Evolutionary conservation across 2,113 vertebrate genomes (phyloP).

Genomic region (Pandion haliaetus): DNA sequence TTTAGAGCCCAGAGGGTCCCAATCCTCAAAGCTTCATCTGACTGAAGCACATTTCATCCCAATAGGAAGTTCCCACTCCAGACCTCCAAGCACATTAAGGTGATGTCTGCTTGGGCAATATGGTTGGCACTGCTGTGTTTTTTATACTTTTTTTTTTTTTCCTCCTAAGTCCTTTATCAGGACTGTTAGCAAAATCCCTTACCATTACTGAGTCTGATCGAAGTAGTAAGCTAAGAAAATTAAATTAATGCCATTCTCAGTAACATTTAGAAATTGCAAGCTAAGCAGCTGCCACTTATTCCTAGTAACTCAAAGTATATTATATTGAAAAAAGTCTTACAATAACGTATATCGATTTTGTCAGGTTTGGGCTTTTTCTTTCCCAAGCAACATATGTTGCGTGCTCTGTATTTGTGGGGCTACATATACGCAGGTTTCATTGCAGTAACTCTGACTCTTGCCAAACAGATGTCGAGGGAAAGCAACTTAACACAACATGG

Average conservation of each 20-base stretch:
- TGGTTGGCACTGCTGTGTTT: not conserved
- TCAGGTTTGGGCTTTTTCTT: not conserved
- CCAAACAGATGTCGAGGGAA: not conserved
- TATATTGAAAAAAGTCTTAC: not conserved
- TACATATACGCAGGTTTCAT: not conserved
- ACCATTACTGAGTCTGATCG: not conserved
- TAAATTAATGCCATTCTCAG: conserved; percentile 22
- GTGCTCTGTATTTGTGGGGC: not conserved
- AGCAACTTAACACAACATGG: not conserved
- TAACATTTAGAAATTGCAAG: conserved; percentile 17
- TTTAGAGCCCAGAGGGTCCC: not conserved
- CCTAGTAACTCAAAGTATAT: not conserved
- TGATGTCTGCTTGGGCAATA: not conserved
- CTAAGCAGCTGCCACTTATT: conserved; percentile 13
- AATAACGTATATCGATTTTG: not conserved
- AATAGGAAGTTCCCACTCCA: not conserved
- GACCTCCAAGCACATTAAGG: not conserved
- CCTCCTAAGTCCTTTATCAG: not conserved
- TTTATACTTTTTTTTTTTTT: not conserved
- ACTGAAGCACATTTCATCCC: not conserved
- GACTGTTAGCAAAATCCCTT: not conserved
- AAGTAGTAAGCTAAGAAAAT: not conserved
- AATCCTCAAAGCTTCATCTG: not conserved
- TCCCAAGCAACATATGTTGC: not conserved
- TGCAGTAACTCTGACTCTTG: not conserved